phyloP scores from a whole-genome alignment of 1,140 invertebrate genomes.

The Papilio helenus region DNA sequence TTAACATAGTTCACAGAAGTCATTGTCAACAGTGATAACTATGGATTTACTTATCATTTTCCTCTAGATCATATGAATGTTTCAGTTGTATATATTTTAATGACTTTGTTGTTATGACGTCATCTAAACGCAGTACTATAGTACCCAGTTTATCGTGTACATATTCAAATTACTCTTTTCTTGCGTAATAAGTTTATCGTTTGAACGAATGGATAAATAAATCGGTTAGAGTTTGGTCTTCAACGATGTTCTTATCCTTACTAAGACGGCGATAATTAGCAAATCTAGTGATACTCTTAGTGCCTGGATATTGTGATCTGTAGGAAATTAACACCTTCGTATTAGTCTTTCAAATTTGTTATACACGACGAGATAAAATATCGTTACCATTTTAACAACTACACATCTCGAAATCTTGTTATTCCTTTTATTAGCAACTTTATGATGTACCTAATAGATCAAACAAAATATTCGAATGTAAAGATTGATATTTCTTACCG shows the following conservation, averaged over 20 bases:
- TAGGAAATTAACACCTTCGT: neutral
- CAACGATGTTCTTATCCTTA: too few relatives aligned
- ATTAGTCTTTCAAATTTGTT: neutral
- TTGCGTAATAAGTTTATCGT: too few relatives aligned
- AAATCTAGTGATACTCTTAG: neutral
- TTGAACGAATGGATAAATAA: too few relatives aligned
- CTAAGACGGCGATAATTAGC: neutral
- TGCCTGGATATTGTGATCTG: neutral
- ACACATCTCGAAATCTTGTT: neutral
- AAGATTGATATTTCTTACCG: neutral
- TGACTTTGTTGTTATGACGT: neutral
- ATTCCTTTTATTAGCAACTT: neutral
- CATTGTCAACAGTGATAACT: neutral
- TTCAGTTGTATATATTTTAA: slow-evolving; percentile 1
- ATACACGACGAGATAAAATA: neutral
- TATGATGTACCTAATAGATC: neutral
- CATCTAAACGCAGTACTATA: too few relatives aligned
- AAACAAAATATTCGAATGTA: neutral
- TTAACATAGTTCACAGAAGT: neutral
- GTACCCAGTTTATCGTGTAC: too few relatives aligned
- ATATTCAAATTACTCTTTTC: too few relatives aligned
- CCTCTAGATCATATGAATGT: neutral
- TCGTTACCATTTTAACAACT: neutral
- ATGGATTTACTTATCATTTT: neutral
- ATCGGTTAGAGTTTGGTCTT: too few relatives aligned